Conservation (phyloP, 2,797 vertebrate species). For the Helostoma temminkii region DNA sequence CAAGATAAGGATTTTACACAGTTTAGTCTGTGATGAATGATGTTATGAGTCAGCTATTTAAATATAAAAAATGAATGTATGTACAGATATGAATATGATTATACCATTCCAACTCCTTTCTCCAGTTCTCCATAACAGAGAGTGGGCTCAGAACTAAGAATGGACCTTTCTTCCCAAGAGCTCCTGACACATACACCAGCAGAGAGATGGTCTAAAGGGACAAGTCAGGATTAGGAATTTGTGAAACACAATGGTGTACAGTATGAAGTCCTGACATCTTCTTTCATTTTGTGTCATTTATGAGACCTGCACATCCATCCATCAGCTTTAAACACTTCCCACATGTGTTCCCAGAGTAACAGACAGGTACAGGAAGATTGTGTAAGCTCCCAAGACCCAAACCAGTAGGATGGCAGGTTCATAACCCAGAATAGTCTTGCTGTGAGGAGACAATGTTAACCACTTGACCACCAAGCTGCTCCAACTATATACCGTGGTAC, state of each 20-base stretch:
- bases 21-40: not conserved
- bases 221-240: not conserved
- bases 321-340: not conserved
- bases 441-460: too few relatives aligned
- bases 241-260: not conserved
- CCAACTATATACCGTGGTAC: too few relatives aligned
- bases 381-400: too few relatives aligned
- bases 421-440: too few relatives aligned
- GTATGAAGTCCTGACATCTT: not conserved
- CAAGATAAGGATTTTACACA: not conserved
- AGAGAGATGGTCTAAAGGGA: constrained; percentile 89
- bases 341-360: not conserved
- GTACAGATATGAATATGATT: not conserved
- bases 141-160: constrained; percentile 93
- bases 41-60: not conserved
- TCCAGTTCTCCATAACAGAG: constrained; percentile 93
- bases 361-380: too few relatives aligned
- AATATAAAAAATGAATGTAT: not conserved
- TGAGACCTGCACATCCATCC: not conserved
- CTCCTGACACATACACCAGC: constrained; percentile 86
- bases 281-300: not conserved
- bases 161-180: constrained; percentile 78
- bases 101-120: constrained; percentile 89
- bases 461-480: too few relatives aligned
- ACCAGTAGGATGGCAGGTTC: too few relatives aligned